Conservation (phyloP, 2,888 invertebrate species). For the Tanypteryx hageni region DNA sequence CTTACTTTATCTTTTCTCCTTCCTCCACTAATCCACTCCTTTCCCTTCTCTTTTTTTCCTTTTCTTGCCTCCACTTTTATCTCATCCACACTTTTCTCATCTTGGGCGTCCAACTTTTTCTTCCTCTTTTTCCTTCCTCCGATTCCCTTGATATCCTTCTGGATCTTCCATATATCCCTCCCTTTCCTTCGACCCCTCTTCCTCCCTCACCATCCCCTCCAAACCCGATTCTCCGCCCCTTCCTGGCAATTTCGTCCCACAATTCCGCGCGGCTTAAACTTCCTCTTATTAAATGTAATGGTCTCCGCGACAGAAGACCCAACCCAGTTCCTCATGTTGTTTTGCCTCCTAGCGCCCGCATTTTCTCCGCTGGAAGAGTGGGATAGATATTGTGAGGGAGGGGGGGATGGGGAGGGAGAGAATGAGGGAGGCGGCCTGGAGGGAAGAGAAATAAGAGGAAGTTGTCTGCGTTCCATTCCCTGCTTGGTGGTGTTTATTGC, state of each 20-base stretch:
- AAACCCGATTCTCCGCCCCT: not conserved
- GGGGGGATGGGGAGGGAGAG: not conserved
- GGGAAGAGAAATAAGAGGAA: no score
- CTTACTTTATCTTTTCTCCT: not conserved
- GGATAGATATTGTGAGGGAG: not conserved
- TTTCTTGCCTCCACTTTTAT: no score
- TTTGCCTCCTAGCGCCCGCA: not conserved
- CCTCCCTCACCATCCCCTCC: not conserved
- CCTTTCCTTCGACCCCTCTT: no score
- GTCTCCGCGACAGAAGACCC: conserved; percentile 15
- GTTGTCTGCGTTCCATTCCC: no score
- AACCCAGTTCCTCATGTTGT: not conserved
- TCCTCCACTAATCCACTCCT: no score
- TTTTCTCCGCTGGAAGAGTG: not conserved
- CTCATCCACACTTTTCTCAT: no score
- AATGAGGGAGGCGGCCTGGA: no score
- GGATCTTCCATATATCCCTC: not conserved
- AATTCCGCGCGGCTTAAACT: conserved; percentile 40
- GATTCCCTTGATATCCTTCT: not conserved
- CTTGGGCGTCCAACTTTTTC: no score
- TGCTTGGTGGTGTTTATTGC: no score
- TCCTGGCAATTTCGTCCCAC: not conserved
- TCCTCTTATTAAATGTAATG: conserved; percentile 35
- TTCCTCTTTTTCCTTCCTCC: not conserved
- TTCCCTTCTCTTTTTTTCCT: no score